phyloP scores from a whole-genome alignment of 2,113 vertebrate genomes.

The Gadus chalcogrammus region DNA sequence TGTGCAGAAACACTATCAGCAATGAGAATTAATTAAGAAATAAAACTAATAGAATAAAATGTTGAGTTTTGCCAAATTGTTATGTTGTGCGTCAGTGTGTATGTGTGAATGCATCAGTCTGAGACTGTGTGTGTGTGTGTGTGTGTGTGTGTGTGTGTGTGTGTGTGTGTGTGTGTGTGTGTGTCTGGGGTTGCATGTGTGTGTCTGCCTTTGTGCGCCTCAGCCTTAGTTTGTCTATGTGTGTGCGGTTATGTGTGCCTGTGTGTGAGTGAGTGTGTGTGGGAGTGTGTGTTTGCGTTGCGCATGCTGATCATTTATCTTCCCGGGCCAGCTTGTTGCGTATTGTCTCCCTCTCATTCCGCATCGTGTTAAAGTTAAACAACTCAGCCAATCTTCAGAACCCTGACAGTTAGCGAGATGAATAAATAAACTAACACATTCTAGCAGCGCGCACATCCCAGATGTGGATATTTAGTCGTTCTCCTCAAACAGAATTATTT shows the following conservation, averaged over 20 bases:
- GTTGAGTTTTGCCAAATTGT: too few species aligned
- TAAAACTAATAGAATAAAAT: too few species aligned
- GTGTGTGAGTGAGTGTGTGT: not conserved
- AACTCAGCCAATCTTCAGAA: conserved; percentile 45
- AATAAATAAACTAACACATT: conserved; percentile 67
- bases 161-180: not conserved
- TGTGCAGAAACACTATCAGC: too few species aligned
- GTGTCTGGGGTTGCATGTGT: not conserved
- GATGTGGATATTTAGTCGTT: conserved; percentile 69
- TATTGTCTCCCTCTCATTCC: conserved; percentile 34
- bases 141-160: too few species aligned
- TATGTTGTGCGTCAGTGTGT: too few species aligned
- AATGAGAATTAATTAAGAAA: too few species aligned
- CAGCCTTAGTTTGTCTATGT: not conserved
- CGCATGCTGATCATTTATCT: conserved; percentile 17
- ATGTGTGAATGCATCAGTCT: too few species aligned
- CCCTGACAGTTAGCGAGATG: conserved; percentile 62
- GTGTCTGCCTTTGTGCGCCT: too few species aligned
- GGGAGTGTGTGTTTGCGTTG: not conserved
- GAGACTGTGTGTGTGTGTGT: too few species aligned
- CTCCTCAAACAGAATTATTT: conserved; percentile 75
- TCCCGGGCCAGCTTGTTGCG: conserved; percentile 16
- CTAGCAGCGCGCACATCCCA: conserved; percentile 63
- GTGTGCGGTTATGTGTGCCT: not conserved
- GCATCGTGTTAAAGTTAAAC: conserved; percentile 35